phyloP scores from a whole-genome alignment of 2,888 invertebrate species.

The Norana najaformis region DNA sequence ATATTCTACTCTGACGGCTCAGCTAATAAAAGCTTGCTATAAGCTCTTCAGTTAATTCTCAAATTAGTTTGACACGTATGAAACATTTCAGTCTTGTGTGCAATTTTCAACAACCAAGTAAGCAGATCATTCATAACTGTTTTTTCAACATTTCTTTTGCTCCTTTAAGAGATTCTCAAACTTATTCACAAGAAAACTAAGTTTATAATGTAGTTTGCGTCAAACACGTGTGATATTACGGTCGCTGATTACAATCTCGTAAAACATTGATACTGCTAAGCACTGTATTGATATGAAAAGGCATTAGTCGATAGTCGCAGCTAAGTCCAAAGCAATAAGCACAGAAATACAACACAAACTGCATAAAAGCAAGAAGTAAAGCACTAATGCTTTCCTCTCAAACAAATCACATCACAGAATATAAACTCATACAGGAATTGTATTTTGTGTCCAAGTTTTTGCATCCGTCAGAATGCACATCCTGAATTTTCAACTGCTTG shows the following conservation, averaged over 20 bases:
- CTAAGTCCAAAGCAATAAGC: neutral
- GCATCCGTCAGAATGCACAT: neutral
- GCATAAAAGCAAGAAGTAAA: neutral
- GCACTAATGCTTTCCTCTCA: neutral
- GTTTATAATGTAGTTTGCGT: too few relatives aligned
- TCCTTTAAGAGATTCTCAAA: too few relatives aligned
- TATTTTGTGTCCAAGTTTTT: neutral
- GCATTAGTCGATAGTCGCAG: neutral
- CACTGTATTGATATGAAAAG: too few relatives aligned
- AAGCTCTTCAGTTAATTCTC: neutral
- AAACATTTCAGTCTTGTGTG: neutral
- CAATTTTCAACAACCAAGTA: neutral
- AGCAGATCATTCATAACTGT: neutral
- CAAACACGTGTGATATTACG: too few relatives aligned
- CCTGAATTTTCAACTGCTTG: neutral
- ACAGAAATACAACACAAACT: neutral
- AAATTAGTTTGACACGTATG: neutral
- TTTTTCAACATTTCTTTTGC: too few relatives aligned
- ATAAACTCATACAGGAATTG: neutral
- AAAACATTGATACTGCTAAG: too few relatives aligned
- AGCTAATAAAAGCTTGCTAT: too few relatives aligned
- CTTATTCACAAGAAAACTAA: too few relatives aligned
- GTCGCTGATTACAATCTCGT: too few relatives aligned
- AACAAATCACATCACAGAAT: neutral
- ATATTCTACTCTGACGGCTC: neutral